phyloP scores from a whole-genome alignment of 2,113 vertebrate genomes.

The Proteles cristata region DNA sequence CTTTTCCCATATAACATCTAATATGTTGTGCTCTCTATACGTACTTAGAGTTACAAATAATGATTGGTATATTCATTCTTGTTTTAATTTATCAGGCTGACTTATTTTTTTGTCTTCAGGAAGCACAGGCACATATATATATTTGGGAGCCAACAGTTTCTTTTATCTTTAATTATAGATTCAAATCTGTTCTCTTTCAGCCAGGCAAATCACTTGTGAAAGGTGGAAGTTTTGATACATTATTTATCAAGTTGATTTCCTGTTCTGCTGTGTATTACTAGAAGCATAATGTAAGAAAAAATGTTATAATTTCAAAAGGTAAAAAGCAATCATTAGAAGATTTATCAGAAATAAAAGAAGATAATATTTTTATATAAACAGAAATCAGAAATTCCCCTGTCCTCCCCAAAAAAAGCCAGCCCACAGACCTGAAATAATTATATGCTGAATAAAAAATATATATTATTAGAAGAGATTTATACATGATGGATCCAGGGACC shows the following conservation, averaged over 20 bases:
- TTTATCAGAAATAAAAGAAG: constrained; percentile 46
- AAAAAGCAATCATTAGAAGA: neutral
- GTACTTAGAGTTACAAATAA: neutral
- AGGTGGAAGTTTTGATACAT: neutral
- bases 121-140: neutral
- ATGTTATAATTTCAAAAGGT: neutral
- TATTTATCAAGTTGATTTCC: constrained; percentile 32
- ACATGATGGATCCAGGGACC: neutral
- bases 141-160: neutral
- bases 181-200: neutral
- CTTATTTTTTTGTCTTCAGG: neutral
- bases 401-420: neutral
- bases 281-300: neutral
- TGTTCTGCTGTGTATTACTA: neutral
- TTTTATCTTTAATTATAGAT: constrained; percentile 36
- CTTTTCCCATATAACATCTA: neutral
- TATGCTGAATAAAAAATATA: constrained; percentile 11
- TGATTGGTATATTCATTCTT: neutral
- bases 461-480: neutral
- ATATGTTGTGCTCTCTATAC: neutral
- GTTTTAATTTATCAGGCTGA: neutral
- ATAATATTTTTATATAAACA: constrained; percentile 1
- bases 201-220: neutral
- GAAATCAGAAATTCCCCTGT: neutral
- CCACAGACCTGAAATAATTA: constrained; percentile 49